These are phyloP conservation scores for Phylloscopus trochiloides DNA, from an alignment of 2,113 vertebrate species.

Conservation along the genomic window DNA sequence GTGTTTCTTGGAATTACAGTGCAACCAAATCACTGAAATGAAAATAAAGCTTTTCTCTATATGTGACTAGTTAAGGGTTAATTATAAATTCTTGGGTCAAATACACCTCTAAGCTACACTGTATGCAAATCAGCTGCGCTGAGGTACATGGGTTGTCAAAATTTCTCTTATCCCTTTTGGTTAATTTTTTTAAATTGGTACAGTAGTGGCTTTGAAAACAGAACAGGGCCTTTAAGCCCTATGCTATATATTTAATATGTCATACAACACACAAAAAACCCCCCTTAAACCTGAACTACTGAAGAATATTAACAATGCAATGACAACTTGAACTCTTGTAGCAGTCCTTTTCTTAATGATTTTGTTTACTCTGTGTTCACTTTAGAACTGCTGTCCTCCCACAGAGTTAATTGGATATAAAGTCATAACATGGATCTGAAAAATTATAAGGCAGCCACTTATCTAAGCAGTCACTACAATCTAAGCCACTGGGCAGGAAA, in stretches of 20 bases:
- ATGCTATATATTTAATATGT: not conserved
- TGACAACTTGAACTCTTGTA: not conserved
- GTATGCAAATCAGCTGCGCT: not conserved
- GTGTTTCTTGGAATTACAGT: constrained; percentile 5
- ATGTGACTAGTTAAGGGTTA: not conserved
- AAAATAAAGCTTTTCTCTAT: constrained; percentile 18
- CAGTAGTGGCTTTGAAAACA: not conserved
- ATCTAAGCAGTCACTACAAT: not conserved
- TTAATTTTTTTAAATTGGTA: not conserved
- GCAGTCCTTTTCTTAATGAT: not conserved
- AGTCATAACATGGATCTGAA: constrained; percentile 21
- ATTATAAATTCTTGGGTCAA: not conserved
- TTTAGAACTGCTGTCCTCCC: constrained; percentile 9
- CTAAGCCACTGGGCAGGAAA: not conserved
- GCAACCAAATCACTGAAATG: not conserved
- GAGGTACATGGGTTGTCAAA: not conserved
- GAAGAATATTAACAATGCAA: not conserved
- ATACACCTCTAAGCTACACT: not conserved
- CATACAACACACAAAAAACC: not conserved
- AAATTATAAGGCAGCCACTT: not conserved
- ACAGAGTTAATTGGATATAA: constrained; percentile 36
- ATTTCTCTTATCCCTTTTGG: not conserved
- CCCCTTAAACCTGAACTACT: not conserved
- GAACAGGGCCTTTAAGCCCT: not conserved
- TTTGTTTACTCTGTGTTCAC: not conserved